These are phyloP conservation scores for Andrena haemorrhoa DNA, from an alignment of 2,888 invertebrate genomes.

Conservation along the genomic window DNA sequence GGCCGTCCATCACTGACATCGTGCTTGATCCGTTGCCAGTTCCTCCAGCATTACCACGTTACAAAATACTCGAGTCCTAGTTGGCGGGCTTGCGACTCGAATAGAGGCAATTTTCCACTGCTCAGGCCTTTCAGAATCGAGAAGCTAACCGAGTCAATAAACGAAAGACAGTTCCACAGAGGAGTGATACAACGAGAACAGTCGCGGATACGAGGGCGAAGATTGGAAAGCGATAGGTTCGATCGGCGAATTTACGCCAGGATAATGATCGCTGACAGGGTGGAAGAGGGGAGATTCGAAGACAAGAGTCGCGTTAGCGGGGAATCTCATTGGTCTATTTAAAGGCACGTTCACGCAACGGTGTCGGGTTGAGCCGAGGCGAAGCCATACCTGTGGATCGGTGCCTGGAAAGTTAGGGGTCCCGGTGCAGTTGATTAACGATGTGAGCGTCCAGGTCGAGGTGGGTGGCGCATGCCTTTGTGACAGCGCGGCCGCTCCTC, in stretches of 20 bases:
- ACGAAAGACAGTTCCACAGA: not conserved
- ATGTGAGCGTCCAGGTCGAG: slow-evolving; percentile 82
- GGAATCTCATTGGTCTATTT: slow-evolving; percentile 56
- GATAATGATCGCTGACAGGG: slow-evolving; percentile 6
- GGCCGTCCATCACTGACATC: not conserved
- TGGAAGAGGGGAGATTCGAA: slow-evolving; percentile 13
- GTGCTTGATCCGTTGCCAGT: too few species aligned
- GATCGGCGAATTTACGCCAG: not conserved
- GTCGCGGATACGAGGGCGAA: not conserved
- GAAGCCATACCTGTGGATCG: slow-evolving; percentile 82
- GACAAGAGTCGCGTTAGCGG: slow-evolving; percentile 29
- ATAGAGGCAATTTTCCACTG: not conserved
- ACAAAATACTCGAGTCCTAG: too few species aligned
- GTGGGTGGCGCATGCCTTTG: slow-evolving; percentile 85
- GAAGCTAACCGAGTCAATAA: not conserved
- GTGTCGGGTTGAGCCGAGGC: slow-evolving; percentile 62
- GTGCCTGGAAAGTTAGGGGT: slow-evolving; percentile 83
- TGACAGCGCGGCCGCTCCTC: slow-evolving; percentile 83
- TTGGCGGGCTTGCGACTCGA: not conserved
- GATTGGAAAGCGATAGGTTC: not conserved
- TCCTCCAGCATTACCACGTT: too few species aligned
- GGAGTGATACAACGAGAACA: not conserved
- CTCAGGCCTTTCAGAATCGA: not conserved
- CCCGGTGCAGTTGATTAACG: slow-evolving; percentile 84
- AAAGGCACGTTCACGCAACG: slow-evolving; percentile 61